phyloP scores from a whole-genome alignment of 2,888 invertebrate species.

The Hyalella azteca region DNA sequence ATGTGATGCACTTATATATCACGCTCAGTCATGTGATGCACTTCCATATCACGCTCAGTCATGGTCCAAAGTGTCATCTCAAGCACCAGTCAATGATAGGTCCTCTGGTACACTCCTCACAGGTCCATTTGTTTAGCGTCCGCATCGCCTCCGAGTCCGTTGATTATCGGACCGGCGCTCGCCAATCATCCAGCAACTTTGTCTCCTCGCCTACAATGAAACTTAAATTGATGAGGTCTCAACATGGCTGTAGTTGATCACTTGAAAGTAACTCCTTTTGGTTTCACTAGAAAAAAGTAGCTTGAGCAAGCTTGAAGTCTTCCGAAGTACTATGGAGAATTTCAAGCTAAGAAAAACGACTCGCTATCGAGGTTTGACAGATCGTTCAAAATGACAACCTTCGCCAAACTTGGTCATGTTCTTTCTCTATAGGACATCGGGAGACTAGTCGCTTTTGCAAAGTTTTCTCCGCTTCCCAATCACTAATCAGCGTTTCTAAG shows the following conservation, averaged over 20 bases:
- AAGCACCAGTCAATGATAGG: neutral
- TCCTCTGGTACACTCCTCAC: neutral
- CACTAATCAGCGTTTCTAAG: too few species aligned
- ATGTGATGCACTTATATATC: too few species aligned
- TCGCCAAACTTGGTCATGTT: neutral
- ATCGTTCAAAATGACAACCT: slow-evolving; percentile 17
- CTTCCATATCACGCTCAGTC: neutral
- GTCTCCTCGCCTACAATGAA: neutral
- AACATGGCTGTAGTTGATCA: slow-evolving; percentile 13
- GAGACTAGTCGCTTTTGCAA: too few species aligned
- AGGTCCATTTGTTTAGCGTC: neutral
- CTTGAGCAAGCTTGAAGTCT: neutral
- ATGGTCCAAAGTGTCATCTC: neutral
- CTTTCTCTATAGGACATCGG: neutral
- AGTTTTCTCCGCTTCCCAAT: too few species aligned
- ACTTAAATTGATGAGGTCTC: slow-evolving; percentile 2
- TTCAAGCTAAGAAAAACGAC: neutral
- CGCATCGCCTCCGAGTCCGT: neutral
- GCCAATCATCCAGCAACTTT: slow-evolving; percentile 6
- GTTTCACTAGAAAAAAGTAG: neutral
- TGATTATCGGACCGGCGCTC: neutral
- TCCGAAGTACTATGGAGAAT: neutral
- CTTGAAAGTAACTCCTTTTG: slow-evolving; percentile 10
- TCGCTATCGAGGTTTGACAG: slow-evolving; percentile 4
- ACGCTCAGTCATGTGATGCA: too few species aligned